Evolutionary conservation across 2,113 vertebrate genomes (phyloP).

Genomic region (Anser cygnoides): DNA sequence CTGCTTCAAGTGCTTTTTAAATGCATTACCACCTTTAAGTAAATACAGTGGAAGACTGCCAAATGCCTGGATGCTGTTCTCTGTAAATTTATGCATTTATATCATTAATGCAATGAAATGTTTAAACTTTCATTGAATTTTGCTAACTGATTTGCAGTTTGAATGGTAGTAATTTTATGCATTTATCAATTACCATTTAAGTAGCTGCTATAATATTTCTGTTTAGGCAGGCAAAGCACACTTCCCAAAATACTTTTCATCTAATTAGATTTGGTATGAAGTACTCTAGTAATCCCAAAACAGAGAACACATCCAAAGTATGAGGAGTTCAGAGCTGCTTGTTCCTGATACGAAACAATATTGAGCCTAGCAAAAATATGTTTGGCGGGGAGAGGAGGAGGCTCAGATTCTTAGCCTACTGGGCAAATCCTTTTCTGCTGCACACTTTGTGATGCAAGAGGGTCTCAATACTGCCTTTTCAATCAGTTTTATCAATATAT

Average conservation of each 20-base stretch:
- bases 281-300: not conserved
- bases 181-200: constrained; percentile 66
- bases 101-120: constrained; percentile 59
- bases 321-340: not conserved
- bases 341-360: not conserved
- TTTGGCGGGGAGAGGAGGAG: not conserved
- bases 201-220: constrained; percentile 58
- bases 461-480: not conserved
- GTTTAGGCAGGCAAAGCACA: constrained; percentile 57
- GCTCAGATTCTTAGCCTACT: not conserved
- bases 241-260: constrained; percentile 35
- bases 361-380: not conserved
- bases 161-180: constrained; percentile 56
- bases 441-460: not conserved
- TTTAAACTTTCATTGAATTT: constrained; percentile 59
- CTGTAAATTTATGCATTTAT: constrained; percentile 53
- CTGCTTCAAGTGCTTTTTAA: constrained; percentile 69
- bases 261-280: constrained; percentile 42
- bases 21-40: constrained; percentile 74
- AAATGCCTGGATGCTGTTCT: constrained; percentile 30
- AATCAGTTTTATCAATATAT: not conserved
- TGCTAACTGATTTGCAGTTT: constrained; percentile 58
- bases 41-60: constrained; percentile 68
- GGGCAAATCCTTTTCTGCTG: not conserved
- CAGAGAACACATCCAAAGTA: not conserved